These are phyloP conservation scores for Dryas iulia DNA, from an alignment of 1,140 invertebrate species.

Conservation along the genomic window DNA sequence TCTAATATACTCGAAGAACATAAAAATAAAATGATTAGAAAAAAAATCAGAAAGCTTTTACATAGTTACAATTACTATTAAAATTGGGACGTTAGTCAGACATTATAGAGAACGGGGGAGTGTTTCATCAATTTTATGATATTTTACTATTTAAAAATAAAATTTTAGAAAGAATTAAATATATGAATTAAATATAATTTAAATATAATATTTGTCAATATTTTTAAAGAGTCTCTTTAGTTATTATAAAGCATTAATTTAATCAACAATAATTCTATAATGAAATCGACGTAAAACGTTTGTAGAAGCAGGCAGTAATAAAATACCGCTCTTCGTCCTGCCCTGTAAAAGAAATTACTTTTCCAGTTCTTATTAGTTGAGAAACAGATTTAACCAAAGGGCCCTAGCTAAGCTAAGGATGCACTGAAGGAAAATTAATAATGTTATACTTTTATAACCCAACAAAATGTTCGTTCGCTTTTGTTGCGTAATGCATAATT, in stretches of 20 bases:
- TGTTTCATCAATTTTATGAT: not conserved
- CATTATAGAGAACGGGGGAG: too few relatives aligned
- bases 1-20: slow-evolving; percentile 61
- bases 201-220: too few relatives aligned
- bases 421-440: not conserved
- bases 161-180: not conserved
- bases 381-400: not conserved
- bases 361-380: not conserved
- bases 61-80: slow-evolving; percentile 33
- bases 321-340: not conserved
- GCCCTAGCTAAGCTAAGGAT: not conserved
- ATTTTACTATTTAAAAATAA: too few relatives aligned
- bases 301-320: not conserved
- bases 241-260: too few relatives aligned
- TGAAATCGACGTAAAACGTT: not conserved
- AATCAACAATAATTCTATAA: not conserved
- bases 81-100: too few relatives aligned
- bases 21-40: slow-evolving; percentile 58
- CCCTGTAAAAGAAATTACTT: not conserved
- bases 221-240: too few relatives aligned
- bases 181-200: not conserved
- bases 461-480: not conserved
- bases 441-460: not conserved
- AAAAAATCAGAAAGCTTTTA: slow-evolving; percentile 44
- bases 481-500: not conserved